Conservation (phyloP, 2,888 invertebrate species). For the Fragum sueziense region DNA sequence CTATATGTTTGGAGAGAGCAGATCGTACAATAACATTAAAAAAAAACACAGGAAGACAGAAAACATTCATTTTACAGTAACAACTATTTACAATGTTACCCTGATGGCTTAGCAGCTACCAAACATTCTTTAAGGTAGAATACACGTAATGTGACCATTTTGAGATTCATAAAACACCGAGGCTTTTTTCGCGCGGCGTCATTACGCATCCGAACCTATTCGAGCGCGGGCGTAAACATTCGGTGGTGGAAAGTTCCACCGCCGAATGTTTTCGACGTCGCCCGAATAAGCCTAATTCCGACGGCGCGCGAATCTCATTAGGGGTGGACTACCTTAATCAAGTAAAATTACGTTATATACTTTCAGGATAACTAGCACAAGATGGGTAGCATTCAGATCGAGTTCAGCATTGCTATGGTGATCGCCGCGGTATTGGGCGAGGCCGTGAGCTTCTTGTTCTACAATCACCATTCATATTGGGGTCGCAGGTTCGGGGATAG, state of each 20-base stretch:
- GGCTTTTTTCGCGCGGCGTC: background rate
- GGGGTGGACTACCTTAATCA: too few relatives aligned
- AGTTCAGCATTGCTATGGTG: slow-evolving; percentile 72
- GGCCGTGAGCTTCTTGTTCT: slow-evolving; percentile 72
- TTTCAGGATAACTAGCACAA: slow-evolving; percentile 14
- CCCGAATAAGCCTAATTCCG: background rate
- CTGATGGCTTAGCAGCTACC: background rate
- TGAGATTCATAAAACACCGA: too few relatives aligned
- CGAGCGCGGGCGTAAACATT: too few relatives aligned
- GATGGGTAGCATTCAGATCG: slow-evolving; percentile 67
- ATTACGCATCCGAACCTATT: too few relatives aligned
- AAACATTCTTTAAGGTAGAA: background rate
- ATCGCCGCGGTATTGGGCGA: slow-evolving; percentile 74
- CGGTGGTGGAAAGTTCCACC: too few relatives aligned
- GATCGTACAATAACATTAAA: too few relatives aligned
- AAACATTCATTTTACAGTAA: background rate
- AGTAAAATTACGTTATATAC: background rate
- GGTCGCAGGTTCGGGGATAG: slow-evolving; percentile 65
- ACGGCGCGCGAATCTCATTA: too few relatives aligned
- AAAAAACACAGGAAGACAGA: too few relatives aligned
- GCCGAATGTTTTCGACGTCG: too few relatives aligned
- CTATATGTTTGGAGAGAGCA: too few relatives aligned
- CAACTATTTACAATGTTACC: background rate
- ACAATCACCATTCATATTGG: slow-evolving; percentile 70
- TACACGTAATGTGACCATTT: too few relatives aligned